These are phyloP conservation scores for Australoheros scitulus DNA, from an alignment of 2,113 vertebrate species.

Conservation along the genomic window DNA sequence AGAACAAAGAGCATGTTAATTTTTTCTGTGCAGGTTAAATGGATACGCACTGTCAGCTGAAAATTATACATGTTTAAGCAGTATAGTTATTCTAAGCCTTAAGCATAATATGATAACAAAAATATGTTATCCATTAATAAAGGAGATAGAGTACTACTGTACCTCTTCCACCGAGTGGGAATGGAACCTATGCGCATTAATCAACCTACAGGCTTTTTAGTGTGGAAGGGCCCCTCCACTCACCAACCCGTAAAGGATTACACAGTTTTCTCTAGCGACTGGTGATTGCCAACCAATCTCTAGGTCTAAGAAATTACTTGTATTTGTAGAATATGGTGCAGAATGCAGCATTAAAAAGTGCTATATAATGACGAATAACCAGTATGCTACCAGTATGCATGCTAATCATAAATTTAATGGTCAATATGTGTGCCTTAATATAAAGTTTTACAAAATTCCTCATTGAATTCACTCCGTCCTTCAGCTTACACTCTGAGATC, in stretches of 20 bases:
- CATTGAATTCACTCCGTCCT: background rate
- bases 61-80: background rate
- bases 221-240: background rate
- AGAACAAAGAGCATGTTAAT: background rate
- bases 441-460: background rate
- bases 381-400: background rate
- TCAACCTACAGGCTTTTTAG: background rate
- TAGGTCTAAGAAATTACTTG: background rate
- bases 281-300: background rate
- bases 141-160: background rate
- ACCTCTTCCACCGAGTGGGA: background rate
- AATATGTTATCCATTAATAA: background rate
- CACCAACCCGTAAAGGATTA: background rate
- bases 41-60: background rate
- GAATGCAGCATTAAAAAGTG: background rate
- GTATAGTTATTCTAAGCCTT: background rate
- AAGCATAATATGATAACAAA: background rate
- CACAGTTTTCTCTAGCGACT: background rate
- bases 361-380: background rate
- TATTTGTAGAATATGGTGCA: background rate
- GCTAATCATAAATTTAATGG: background rate
- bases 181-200: background rate
- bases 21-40: background rate
- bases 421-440: background rate
- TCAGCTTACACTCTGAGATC: constrained; percentile 34